A percentile compares a stretch with the other conserved stretches of the same genome.
These are phyloP conservation scores for Ectemnius cavifrons DNA, from an alignment of 2,888 invertebrate genomes.

Conservation along the genomic window DNA sequence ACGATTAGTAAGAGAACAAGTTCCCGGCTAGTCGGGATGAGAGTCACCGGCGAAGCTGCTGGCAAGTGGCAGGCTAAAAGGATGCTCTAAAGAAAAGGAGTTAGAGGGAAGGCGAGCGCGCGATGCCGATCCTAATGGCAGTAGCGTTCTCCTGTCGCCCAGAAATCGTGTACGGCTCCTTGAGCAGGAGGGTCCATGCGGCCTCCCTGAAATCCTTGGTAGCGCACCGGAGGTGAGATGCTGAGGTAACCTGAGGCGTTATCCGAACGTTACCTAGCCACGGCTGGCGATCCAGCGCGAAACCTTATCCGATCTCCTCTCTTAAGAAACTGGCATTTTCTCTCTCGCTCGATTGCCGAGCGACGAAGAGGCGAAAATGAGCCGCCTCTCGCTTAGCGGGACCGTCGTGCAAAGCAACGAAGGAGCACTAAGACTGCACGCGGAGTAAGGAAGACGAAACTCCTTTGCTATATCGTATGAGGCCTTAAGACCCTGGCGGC, in stretches of 20 bases:
- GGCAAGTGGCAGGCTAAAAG: slow-evolving; percentile 19
- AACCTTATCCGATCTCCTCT: slow-evolving; percentile 68
- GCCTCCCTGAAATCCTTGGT: slow-evolving; percentile 70
- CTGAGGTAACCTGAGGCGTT: slow-evolving; percentile 71
- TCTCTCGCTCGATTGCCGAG: slow-evolving; percentile 19
- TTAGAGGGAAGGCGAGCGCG: slow-evolving; percentile 33
- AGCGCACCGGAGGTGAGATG: slow-evolving; percentile 68
- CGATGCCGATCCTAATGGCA: slow-evolving; percentile 67
- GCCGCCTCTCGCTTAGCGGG: slow-evolving; percentile 13
- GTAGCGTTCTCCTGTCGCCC: slow-evolving; percentile 68
- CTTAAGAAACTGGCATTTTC: slow-evolving; percentile 61
- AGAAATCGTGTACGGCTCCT: slow-evolving; percentile 62
- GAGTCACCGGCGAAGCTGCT: background rate
- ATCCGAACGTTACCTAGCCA: slow-evolving; percentile 64
- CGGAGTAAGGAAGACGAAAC: slow-evolving; percentile 21
- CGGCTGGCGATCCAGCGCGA: slow-evolving; percentile 67
- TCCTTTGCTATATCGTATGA: slow-evolving; percentile 53
- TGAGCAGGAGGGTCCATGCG: slow-evolving; percentile 56
- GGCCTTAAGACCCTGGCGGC: slow-evolving; percentile 59
- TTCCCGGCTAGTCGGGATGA: background rate
- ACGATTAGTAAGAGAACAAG: background rate
- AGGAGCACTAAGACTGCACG: slow-evolving; percentile 6
- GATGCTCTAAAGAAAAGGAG: slow-evolving; percentile 31
- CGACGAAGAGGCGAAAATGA: slow-evolving; percentile 26
- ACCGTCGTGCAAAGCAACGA: slow-evolving; percentile 22